Evolutionary conservation across 2,797 vertebrate species (phyloP).

Genomic region (Ammospiza maritima): DNA sequence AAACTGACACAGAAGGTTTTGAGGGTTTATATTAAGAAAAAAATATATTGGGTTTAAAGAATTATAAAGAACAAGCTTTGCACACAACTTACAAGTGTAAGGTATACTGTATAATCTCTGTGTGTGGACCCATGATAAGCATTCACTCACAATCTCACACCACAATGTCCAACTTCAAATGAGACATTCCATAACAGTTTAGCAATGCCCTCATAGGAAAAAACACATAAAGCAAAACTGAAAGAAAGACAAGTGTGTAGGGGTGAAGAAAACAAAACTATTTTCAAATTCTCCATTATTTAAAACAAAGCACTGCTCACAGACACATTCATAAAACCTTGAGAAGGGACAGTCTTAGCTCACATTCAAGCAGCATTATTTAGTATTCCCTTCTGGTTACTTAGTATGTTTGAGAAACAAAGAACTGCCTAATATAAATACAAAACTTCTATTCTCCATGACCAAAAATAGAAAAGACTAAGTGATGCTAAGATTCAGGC

Average conservation of each 20-base stretch:
- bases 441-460: background rate
- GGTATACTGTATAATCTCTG: background rate
- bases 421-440: conserved; percentile 8
- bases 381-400: background rate
- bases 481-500: background rate
- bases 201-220: background rate
- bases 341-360: fast-evolving
- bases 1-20: background rate
- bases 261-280: background rate
- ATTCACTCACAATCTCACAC: background rate
- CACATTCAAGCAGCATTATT: background rate
- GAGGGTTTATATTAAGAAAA: background rate
- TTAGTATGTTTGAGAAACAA: background rate
- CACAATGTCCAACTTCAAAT: background rate
- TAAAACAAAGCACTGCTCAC: background rate
- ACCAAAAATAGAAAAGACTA: conserved; percentile 38
- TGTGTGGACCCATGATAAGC: background rate
- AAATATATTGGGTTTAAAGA: background rate
- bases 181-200: background rate
- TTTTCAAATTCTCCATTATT: background rate
- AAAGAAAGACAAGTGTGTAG: background rate
- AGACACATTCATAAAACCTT: background rate
- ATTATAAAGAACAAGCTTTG: background rate
- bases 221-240: background rate
- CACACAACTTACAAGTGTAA: background rate